Evolutionary conservation across 2,888 invertebrate species (phyloP).

Genomic region (Aspidapion aeneum): DNA sequence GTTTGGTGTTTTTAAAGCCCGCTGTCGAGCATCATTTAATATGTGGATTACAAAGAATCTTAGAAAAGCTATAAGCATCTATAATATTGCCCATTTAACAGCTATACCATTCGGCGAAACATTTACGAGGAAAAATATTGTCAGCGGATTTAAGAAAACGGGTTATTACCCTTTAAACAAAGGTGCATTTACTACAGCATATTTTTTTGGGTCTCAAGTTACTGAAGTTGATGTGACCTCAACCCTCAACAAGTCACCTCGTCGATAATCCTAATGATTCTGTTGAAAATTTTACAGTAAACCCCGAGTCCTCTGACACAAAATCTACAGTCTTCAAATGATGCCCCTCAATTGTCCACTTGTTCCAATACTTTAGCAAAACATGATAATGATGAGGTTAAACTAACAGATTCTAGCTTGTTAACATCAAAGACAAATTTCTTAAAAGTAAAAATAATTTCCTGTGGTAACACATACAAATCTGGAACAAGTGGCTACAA

Average conservation of each 20-base stretch:
- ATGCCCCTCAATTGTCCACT: neutral
- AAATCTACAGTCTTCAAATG: neutral
- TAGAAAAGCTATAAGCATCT: neutral
- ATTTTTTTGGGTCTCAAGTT: neutral
- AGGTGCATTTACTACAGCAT: neutral
- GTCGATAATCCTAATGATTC: neutral
- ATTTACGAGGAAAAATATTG: neutral
- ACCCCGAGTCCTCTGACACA: neutral
- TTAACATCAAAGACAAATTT: neutral
- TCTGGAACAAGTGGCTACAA: neutral
- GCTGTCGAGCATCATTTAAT: neutral
- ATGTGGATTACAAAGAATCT: neutral
- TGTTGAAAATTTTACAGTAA: neutral
- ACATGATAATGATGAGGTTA: neutral
- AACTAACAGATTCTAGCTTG: neutral
- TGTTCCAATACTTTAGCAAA: neutral
- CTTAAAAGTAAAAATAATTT: neutral
- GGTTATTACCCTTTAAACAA: neutral
- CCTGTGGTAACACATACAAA: neutral
- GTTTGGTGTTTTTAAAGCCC: conserved; percentile 1
- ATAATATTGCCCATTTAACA: neutral
- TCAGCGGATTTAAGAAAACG: neutral
- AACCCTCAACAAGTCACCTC: neutral
- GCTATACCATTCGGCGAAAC: neutral
- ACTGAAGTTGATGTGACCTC: neutral